Base-by-base conservation (phyloP, 2,113 vertebrate species). In the Pteronura brasiliensis region DNA sequence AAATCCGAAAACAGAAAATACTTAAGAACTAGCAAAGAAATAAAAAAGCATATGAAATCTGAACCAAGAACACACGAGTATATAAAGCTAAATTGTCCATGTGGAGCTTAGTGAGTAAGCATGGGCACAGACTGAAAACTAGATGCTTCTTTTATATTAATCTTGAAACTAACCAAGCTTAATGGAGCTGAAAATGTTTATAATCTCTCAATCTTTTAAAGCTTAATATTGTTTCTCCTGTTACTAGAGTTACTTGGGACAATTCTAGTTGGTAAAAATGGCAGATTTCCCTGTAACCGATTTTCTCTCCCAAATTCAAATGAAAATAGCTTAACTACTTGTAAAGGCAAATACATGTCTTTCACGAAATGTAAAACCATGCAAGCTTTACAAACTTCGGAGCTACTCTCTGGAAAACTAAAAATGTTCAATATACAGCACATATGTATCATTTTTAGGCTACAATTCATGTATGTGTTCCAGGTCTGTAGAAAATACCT, bases 361-460 rank as follows among this genome's bases (percentile, higher is more conserved):
- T 95, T 74, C 82, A 84, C 57, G 47, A 96, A 89, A 89, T 57
- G 44, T 47, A 92, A 96, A 94, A 80, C 52, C 17, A 6, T 93
- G 18, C 44, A 76, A 77, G 47, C 27, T 89, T 93, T 55, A 84
- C 47, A 83, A 94, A 96, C 15, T 69, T 49, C 23, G 55, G 27
- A 20, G 13, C 57, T 52, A 80, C 67, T 85, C 49, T 77, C 14
- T 23, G 21, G 89, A 89, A 93, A 94, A 87, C 27, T 55, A 84
- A 80, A 88, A 55, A 86, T 59, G n/a, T 67, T 86, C 27, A 65
- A 63, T 13, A 80, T 6, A 77, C 14, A 96, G 49, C 25, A 86
- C 3, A 15, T 42, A 34, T 20, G 9, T 89, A 17, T 23, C 31
- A 82, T 39, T n/a, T 83, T 49, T 27, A 80, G 59, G 44, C n/a